Evolutionary conservation across 2,797 vertebrate species (phyloP).

Genomic region (Arrhamphus sclerolepis): DNA sequence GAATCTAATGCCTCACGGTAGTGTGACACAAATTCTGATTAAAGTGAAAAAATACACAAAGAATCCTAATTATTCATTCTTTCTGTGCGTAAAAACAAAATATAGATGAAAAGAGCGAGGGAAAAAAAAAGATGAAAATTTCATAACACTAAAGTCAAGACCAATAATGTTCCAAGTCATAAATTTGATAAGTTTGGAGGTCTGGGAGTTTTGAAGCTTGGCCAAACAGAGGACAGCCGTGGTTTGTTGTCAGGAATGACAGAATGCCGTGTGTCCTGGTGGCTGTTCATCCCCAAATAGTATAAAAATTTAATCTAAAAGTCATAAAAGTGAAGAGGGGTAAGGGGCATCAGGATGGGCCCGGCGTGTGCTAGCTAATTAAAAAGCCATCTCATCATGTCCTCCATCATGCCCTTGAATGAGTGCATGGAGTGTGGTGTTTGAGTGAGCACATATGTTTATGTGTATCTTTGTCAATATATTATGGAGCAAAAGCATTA

Average conservation of each 20-base stretch:
- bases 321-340: constrained; percentile 71
- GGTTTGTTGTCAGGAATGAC: constrained; percentile 75
- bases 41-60: constrained; percentile 6
- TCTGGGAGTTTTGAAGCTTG: constrained; percentile 46
- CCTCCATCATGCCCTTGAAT: constrained; percentile 75
- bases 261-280: constrained; percentile 66
- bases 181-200: constrained; percentile 56
- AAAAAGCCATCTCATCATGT: constrained; percentile 81
- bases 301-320: constrained; percentile 80
- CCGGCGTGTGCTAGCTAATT: constrained; percentile 76
- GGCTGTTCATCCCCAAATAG: constrained; percentile 78
- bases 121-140: constrained; percentile 38
- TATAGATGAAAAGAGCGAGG: neutral
- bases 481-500: constrained; percentile 12
- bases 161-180: constrained; percentile 21
- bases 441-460: too few relatives aligned
- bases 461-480: constrained; percentile 25
- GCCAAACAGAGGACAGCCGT: constrained; percentile 55
- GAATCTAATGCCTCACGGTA: constrained; percentile 47
- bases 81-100: neutral
- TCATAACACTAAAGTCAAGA: constrained; percentile 10
- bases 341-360: constrained; percentile 66
- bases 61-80: neutral
- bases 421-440: constrained; percentile 15
- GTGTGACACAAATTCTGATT: constrained; percentile 21